These are phyloP conservation scores for Stenodema calcarata DNA, from an alignment of 2,888 invertebrate genomes.

Conservation along the genomic window DNA sequence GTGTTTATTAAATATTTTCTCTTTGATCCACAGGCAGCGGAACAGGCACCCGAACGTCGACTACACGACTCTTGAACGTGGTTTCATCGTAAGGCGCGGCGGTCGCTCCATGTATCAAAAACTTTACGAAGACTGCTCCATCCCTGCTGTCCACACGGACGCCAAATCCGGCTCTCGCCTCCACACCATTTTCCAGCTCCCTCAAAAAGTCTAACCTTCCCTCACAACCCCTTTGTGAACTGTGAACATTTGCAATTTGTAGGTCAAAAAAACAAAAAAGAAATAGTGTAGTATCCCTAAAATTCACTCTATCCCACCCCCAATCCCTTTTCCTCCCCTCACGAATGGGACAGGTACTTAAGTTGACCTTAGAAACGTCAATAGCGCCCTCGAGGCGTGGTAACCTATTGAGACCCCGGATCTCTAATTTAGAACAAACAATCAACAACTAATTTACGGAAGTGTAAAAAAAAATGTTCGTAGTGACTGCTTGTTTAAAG, in stretches of 20 bases:
- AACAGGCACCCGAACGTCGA: slow-evolving; percentile 44
- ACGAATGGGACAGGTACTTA: background rate
- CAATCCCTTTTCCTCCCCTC: background rate
- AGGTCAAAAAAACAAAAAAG: background rate
- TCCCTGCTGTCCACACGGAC: slow-evolving; percentile 55
- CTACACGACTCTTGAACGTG: slow-evolving; percentile 41
- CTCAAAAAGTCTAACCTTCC: slow-evolving; percentile 5
- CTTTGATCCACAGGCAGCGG: slow-evolving; percentile 8
- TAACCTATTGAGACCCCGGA: background rate
- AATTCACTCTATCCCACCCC: background rate
- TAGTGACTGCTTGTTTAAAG: too few species aligned
- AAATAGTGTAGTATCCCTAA: background rate
- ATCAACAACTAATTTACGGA: background rate
- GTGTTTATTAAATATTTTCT: too few species aligned
- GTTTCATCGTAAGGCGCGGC: slow-evolving; percentile 36
- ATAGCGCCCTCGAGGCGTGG: background rate
- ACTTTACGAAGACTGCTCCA: slow-evolving; percentile 58
- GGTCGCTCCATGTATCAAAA: slow-evolving; percentile 56
- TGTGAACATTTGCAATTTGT: background rate
- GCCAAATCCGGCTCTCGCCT: slow-evolving; percentile 48
- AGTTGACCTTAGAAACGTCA: background rate
- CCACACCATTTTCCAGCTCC: slow-evolving; percentile 37
- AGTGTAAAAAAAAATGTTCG: too few species aligned
- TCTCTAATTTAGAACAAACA: background rate
- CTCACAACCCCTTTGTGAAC: background rate